These are phyloP conservation scores for Rallus limicola DNA, from an alignment of 2,113 vertebrate genomes.

Conservation along the genomic window DNA sequence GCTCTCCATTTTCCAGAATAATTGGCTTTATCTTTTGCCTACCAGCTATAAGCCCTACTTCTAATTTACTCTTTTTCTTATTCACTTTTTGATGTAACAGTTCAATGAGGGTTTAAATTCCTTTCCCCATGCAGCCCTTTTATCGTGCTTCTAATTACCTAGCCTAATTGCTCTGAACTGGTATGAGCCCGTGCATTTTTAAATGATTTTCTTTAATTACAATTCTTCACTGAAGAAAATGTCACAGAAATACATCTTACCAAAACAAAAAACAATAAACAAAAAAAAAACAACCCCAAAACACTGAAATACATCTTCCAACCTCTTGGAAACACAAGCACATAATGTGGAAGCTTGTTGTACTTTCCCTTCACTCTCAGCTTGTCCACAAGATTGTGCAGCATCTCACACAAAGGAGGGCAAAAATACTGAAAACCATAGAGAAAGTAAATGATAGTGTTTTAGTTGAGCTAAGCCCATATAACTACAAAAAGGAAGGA, in stretches of 20 bases:
- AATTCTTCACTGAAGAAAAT: constrained; percentile 53
- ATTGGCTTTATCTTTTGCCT: constrained; percentile 66
- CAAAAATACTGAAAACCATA: not conserved
- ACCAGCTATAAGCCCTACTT: constrained; percentile 59
- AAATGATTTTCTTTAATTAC: constrained; percentile 75
- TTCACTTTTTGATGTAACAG: constrained; percentile 72
- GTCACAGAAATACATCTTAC: constrained; percentile 7
- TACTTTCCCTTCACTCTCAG: not conserved
- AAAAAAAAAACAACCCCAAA: not conserved
- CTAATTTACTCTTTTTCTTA: constrained; percentile 68
- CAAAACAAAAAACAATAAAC: constrained; percentile 25
- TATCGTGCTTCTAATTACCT: constrained; percentile 77
- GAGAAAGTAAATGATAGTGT: not conserved
- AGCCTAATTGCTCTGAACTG: constrained; percentile 74
- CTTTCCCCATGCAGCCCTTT: constrained; percentile 69
- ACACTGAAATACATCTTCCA: not conserved
- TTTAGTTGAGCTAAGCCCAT: not conserved
- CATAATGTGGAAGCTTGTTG: not conserved
- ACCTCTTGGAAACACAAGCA: not conserved
- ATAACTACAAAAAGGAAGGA: not conserved
- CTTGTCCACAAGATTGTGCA: not conserved
- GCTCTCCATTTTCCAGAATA: not conserved
- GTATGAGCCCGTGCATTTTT: constrained; percentile 50
- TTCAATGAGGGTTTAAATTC: constrained; percentile 71
- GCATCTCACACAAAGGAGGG: not conserved